phyloP scores from a whole-genome alignment of 2,113 vertebrate genomes.

The Urocitellus parryii region DNA sequence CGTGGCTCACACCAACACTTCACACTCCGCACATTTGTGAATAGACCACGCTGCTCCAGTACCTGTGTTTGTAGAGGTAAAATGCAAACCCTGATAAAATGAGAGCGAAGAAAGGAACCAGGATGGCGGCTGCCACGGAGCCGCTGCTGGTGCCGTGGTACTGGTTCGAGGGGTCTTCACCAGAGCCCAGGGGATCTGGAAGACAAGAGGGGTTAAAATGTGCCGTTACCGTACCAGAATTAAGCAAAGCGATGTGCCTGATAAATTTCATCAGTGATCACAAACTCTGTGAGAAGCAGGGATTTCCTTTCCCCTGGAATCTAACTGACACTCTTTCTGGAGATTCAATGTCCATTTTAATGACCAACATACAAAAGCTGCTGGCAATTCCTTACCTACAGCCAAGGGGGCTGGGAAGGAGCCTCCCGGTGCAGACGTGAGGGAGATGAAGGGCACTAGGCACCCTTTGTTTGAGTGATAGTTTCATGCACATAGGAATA shows the following conservation, averaged over 20 bases:
- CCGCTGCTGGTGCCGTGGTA: conserved; percentile 96
- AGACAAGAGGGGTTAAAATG: conserved; percentile 34
- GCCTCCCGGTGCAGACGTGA: background rate
- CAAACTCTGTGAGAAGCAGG: no score
- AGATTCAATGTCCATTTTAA: background rate
- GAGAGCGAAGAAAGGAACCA: conserved; percentile 98
- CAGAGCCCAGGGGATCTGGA: conserved; percentile 91
- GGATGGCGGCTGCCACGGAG: conserved; percentile 97
- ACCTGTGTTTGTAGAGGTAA: conserved; percentile 99
- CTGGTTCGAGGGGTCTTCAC: conserved; percentile 91
- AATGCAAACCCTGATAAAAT: conserved; percentile 99
- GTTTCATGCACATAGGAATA: no score
- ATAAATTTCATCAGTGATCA: no score
- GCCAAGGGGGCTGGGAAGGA: rapidly evolving
- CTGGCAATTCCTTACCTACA: background rate
- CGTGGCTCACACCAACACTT: rapidly evolving
- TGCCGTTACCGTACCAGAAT: rapidly evolving
- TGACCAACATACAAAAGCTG: background rate
- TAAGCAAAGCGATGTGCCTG: background rate
- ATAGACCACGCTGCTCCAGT: conserved; percentile 37
- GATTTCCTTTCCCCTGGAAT: background rate
- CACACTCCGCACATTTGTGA: rapidly evolving
- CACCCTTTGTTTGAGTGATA: rapidly evolving
- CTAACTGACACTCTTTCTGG: background rate
- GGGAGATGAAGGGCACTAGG: rapidly evolving